Percentiles rank a stretch among this genome's conserved stretches.
Evolutionary conservation across 2,888 invertebrate species (phyloP).

Genomic region (Melipona beecheii): DNA sequence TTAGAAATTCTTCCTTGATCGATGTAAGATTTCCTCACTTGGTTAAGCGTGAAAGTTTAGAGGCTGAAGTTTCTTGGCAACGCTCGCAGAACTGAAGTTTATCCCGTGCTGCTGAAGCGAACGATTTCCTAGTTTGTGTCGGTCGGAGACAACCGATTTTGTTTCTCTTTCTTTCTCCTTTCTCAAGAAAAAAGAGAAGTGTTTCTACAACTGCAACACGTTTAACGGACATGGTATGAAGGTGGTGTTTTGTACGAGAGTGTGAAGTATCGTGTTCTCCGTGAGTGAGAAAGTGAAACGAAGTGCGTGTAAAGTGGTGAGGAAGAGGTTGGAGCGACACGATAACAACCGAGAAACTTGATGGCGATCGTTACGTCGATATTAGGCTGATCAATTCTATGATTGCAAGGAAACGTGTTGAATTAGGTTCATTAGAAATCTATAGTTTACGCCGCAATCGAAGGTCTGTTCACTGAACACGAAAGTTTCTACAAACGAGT

Average conservation of each 20-base stretch:
- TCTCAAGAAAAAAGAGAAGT: no score
- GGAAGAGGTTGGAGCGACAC: neutral
- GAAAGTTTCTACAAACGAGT: no score
- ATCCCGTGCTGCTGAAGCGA: neutral
- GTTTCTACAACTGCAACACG: no score
- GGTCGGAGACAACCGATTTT: neutral
- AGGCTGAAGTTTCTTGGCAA: constrained; percentile 8
- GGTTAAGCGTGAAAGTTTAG: constrained; percentile 27
- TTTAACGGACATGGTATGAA: no score
- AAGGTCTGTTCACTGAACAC: neutral
- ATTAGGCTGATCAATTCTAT: no score
- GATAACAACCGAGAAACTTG: neutral
- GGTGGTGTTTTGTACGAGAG: neutral
- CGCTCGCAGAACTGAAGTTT: neutral
- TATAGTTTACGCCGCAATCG: no score
- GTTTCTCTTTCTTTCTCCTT: no score
- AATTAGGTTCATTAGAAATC: no score
- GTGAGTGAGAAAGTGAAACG: neutral
- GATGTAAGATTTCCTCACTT: neutral
- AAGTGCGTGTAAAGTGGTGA: neutral
- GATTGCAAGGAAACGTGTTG: no score
- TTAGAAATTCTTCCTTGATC: constrained; percentile 16
- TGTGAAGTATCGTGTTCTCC: neutral
- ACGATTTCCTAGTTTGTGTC: neutral
- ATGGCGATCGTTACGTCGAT: neutral